A percentile compares a stretch with the other conserved stretches of the same genome.
phyloP scores from a whole-genome alignment of 2,888 invertebrate genomes.

The Endotricha flammealis region DNA sequence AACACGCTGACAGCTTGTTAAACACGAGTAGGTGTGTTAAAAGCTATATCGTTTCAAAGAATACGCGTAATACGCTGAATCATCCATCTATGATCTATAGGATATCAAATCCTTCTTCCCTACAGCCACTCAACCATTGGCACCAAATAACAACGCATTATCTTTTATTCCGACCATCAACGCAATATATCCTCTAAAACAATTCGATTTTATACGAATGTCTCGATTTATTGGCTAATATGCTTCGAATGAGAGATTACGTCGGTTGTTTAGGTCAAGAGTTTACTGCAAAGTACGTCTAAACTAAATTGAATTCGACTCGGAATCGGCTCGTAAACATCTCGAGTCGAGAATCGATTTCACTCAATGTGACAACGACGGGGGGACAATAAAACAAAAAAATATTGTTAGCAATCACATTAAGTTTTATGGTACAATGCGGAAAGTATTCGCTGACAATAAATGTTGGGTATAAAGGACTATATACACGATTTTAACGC shows the following conservation, averaged over 20 bases:
- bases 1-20: too few relatives aligned
- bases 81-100: too few relatives aligned
- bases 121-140: too few relatives aligned
- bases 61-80: too few relatives aligned
- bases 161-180: slow-evolving; percentile 12
- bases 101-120: too few relatives aligned
- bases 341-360: slow-evolving; percentile 49
- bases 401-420: slow-evolving; percentile 12
- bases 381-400: slow-evolving; percentile 32
- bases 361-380: slow-evolving; percentile 33
- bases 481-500: too few relatives aligned
- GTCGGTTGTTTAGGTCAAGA: slow-evolving; percentile 56
- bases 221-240: slow-evolving; percentile 39
- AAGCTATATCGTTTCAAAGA: too few relatives aligned
- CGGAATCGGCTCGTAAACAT: slow-evolving; percentile 64
- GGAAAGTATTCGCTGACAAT: too few relatives aligned
- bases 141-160: too few relatives aligned
- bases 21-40: too few relatives aligned
- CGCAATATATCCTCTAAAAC: not conserved
- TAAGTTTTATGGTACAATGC: slow-evolving; percentile 7
- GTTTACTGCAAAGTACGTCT: slow-evolving; percentile 56
- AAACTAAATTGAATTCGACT: slow-evolving; percentile 71
- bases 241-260: slow-evolving; percentile 34
- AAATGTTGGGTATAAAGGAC: too few relatives aligned
- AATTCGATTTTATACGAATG: slow-evolving; percentile 14